Evolutionary conservation across 2,113 vertebrate genomes (phyloP), one percentile per base, ranked within the genome.

Genomic region (Syngnathus typhle): DNA sequence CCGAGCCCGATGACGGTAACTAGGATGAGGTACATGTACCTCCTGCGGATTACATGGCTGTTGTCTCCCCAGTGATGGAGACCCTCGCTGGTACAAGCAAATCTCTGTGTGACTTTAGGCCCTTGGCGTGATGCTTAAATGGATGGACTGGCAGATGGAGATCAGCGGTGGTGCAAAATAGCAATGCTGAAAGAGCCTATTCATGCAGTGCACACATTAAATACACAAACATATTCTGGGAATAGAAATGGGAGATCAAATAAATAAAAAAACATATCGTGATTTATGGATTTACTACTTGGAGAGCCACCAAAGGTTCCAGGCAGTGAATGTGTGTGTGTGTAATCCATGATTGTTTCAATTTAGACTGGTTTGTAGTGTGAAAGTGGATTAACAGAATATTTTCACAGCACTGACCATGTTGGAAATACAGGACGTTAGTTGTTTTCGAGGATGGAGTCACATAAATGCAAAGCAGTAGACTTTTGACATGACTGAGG

Each of bases 31-130:
- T 75, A 77, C 82, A 85, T 78, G 83, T 69, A 78, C 81, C 82
- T 85, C 83, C 84, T n/a, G 67, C 52, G 47, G 85, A 82, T 83
- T 74, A 82, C 67, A 71, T 69, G 32, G 73, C 77, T 73, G 78
- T 81, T 77, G 76, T 85, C 87, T 83, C 80, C 69, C 71, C 70
- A 13, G 84, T 75, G 83, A 85, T 82, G 72, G 77, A 72, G 78
- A 72, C 72, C 73, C 72, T 84, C 68, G 51, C 72, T 51, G 69
- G 72, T 82, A 87, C 77, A 82, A 72, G 72, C 75, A 56, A 32
- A 67, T 78, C 80, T 67, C 72, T 39, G 78, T 56, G 75, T 74
- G 73, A 85, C 78, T 78, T 76, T 21, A 67, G 77, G 41, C 76
- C 77, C 67, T 69, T 70, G 68, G 75, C 37, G 23, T 61, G 74